These are phyloP conservation scores for Glareola pratincola DNA, from an alignment of 2,113 vertebrate genomes.

Conservation along the genomic window DNA sequence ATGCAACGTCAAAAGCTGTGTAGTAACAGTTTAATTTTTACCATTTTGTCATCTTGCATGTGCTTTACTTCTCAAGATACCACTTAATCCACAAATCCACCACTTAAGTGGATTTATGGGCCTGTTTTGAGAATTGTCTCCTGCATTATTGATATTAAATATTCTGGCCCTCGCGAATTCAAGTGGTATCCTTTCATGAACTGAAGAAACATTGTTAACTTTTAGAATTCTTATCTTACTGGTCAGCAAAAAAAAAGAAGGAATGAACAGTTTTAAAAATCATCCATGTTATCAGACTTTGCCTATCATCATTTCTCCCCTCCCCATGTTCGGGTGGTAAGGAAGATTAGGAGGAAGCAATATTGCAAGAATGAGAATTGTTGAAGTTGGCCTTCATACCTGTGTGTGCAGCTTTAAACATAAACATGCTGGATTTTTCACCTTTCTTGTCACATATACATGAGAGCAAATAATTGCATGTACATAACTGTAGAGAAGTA, in stretches of 20 bases:
- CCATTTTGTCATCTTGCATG: not conserved
- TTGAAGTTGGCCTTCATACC: not conserved
- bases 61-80: not conserved
- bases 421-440: not conserved
- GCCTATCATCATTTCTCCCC: not conserved
- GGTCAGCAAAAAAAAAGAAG: not conserved
- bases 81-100: not conserved
- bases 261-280: not conserved
- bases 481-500: not conserved
- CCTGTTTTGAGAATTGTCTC: not conserved
- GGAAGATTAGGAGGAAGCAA: not conserved
- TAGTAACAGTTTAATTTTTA: not conserved
- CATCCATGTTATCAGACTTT: not conserved
- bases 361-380: not conserved
- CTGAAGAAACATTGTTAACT: not conserved
- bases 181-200: not conserved
- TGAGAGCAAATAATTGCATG: not conserved
- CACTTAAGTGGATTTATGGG: not conserved
- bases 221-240: not conserved
- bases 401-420: not conserved
- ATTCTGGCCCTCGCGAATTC: not conserved
- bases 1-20: not conserved
- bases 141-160: not conserved
- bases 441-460: not conserved
- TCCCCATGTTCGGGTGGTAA: not conserved